Conservation (phyloP, 2,888 invertebrate species). For the Bombylius discolor region DNA sequence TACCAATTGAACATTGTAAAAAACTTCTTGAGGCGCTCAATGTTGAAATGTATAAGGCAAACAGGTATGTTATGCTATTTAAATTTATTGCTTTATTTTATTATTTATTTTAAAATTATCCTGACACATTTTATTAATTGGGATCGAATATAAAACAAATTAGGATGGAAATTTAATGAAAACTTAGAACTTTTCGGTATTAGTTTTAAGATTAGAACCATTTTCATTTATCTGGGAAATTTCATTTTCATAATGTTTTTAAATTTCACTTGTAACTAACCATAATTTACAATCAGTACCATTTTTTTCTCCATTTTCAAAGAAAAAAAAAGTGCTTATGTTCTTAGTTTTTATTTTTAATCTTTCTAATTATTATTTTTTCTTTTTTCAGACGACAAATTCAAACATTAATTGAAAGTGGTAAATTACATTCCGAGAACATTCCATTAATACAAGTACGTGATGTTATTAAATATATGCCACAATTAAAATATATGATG, state of each 20-base stretch:
- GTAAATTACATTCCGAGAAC: constrained; percentile 60
- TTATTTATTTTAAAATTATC: not conserved
- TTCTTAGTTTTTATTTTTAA: not conserved
- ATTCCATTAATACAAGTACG: constrained; percentile 70
- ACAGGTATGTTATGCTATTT: constrained; percentile 48
- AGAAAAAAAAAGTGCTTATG: not conserved
- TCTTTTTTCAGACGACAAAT: constrained; percentile 49
- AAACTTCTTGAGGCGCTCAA: constrained; percentile 69
- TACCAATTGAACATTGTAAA: constrained; percentile 59
- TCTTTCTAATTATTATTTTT: not conserved
- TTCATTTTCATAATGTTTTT: no score
- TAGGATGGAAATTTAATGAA: no score
- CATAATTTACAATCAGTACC: no score
- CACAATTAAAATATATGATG: constrained; percentile 78
- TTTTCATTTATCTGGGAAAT: no score
- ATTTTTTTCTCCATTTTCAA: no score
- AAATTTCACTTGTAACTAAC: no score
- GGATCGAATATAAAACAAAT: no score
- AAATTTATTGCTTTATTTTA: not conserved
- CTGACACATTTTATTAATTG: no score
- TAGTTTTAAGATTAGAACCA: no score
- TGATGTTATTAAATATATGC: constrained; percentile 73
- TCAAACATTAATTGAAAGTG: constrained; percentile 60
- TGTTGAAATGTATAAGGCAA: constrained; percentile 68
- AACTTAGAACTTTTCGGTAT: no score